phyloP scores from a whole-genome alignment of 2,888 invertebrate species.

The Poecilus cupreus region DNA sequence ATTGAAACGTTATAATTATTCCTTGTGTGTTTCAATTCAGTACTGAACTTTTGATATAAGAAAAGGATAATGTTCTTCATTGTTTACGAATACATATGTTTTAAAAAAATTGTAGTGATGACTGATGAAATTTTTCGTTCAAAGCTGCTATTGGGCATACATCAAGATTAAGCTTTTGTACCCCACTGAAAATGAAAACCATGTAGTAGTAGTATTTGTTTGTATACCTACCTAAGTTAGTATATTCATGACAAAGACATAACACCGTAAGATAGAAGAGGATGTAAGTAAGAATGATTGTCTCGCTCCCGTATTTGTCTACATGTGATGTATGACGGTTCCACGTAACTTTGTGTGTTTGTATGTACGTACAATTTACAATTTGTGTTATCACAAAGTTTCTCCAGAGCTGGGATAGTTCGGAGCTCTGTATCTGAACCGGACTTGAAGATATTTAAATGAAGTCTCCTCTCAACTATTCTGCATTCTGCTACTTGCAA shows the following conservation, averaged over 20 bases:
- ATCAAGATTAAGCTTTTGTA: too few relatives aligned
- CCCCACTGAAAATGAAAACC: too few relatives aligned
- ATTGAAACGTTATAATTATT: too few relatives aligned
- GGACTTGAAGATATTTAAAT: constrained; percentile 27
- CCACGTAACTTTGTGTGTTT: not conserved
- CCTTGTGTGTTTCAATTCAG: too few relatives aligned
- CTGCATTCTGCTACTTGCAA: constrained; percentile 14
- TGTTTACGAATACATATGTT: too few relatives aligned
- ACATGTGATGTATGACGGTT: constrained; percentile 9
- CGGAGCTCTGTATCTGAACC: not conserved
- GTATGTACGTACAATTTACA: constrained; percentile 10
- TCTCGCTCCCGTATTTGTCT: not conserved
- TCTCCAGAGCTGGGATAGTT: not conserved
- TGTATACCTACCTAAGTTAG: too few relatives aligned
- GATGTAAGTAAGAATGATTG: constrained; percentile 27
- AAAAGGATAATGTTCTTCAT: too few relatives aligned
- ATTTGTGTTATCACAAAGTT: constrained; percentile 15
- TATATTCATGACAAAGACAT: not conserved
- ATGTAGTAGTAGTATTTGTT: too few relatives aligned
- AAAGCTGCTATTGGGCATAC: too few relatives aligned
- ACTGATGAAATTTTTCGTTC: too few relatives aligned
- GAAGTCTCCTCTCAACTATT: not conserved
- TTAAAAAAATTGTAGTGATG: too few relatives aligned
- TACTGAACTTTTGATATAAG: too few relatives aligned
- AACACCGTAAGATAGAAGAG: not conserved